Conservation (phyloP, 2,888 invertebrate species). For the Temnothorax unifasciatus region DNA sequence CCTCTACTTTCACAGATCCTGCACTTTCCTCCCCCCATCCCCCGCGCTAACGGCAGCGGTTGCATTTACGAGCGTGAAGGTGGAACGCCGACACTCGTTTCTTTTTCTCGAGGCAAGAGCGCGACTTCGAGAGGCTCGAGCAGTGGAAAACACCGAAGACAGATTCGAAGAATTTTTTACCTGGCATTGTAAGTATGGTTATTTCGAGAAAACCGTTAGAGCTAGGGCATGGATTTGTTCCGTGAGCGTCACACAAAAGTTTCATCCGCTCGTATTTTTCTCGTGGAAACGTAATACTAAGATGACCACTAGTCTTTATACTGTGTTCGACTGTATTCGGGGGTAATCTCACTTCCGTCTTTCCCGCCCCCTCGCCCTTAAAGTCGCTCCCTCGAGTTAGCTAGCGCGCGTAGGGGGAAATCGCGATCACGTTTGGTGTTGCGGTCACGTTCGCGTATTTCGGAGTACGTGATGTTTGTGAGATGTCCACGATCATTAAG, state of each 20-base stretch:
- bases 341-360: constrained; percentile 58
- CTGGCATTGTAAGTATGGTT: not conserved
- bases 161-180: not conserved
- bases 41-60: constrained; percentile 52
- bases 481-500: constrained; percentile 82
- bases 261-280: not conserved
- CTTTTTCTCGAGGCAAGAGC: constrained; percentile 23
- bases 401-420: constrained; percentile 41
- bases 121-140: not conserved
- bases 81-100: constrained; percentile 39
- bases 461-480: constrained; percentile 84
- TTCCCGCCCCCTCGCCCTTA: constrained; percentile 4
- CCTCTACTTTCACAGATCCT: constrained; percentile 22
- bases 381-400: constrained; percentile 58
- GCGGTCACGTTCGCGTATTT: constrained; percentile 84
- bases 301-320: constrained; percentile 64
- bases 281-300: not conserved
- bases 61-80: constrained; percentile 63
- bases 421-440: constrained; percentile 77
- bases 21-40: constrained; percentile 11
- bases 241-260: not conserved
- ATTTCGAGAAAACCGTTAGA: not conserved
- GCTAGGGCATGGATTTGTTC: not conserved
- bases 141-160: not conserved
- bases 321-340: constrained; percentile 64